Evolutionary conservation across 2,113 vertebrate species (phyloP), one percentile per base, ranked within the genome.

Genomic region (Centropus bengalensis): DNA sequence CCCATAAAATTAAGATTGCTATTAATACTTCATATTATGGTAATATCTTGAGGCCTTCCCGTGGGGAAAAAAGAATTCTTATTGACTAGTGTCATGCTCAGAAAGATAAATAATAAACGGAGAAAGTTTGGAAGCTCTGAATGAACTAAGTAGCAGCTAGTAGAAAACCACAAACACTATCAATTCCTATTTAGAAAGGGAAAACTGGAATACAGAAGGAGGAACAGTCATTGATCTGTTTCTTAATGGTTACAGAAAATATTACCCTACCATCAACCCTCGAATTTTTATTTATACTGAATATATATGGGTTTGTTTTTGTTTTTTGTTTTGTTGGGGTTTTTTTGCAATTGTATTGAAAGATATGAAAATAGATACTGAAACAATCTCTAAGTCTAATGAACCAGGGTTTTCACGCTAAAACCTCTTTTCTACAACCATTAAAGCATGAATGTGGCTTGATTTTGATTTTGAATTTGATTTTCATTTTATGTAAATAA

Each of bases 71-170:
- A 79, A 66, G 19, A 58, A 8, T 71, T 4, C 6, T 51, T 18
- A 73, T 2, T 42, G 11, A 51, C 1, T 0, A 58, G 6, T 3
- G 1, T 0, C 0, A 44, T 86, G 7, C 4, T 14, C 30, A 68
- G 45, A 64, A 84, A 86, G 21, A 75, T 5, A 77, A 66, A 59
- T 14, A 68, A 52, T 44, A 33, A 79, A 44, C 3, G n/a, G 27
- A 64, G 45, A 51, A 83, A 64, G 5, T 5, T 32, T 33, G 40
- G 32, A 56, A 82, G 3, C 17, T 56, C 17, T 58, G 42, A 84
- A 51, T n/a, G 14, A 63, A 49, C 6, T 5, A 79, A 86, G 45
- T 16, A 76, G 1, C 8, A 87, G 3, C 4, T 51, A 33, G 8
- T 5, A 63, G 38, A 67, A 94, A 89, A 67, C 1, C 14, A 8